phyloP scores from a whole-genome alignment of 2,888 invertebrate species.

The Drosophila glabriapex region DNA sequence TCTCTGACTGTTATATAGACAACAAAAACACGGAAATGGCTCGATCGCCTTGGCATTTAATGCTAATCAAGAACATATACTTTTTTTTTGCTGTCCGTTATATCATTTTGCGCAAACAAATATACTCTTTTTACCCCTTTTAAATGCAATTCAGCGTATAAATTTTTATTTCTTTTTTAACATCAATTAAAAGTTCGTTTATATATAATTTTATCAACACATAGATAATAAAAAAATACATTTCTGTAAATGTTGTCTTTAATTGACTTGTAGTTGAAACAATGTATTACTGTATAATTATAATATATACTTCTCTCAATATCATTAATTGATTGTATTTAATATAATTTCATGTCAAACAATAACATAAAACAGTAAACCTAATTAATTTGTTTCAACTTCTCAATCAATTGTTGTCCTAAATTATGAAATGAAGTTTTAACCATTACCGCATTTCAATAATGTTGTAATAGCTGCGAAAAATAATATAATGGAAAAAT shows the following conservation, averaged over 20 bases:
- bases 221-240: neutral
- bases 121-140: neutral
- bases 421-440: neutral
- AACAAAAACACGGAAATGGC: neutral
- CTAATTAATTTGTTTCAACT: too few relatives aligned
- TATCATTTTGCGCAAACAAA: neutral
- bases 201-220: neutral
- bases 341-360: neutral
- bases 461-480: slow-evolving; percentile 11
- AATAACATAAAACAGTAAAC: neutral
- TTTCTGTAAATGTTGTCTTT: neutral
- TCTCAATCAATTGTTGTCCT: neutral
- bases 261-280: neutral
- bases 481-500: slow-evolving; percentile 30
- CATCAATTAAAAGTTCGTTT: neutral
- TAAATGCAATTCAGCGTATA: neutral
- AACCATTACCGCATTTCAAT: neutral
- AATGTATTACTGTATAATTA: neutral
- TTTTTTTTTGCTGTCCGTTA: neutral
- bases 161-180: neutral
- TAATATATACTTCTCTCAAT: neutral
- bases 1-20: neutral
- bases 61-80: neutral
- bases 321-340: neutral
- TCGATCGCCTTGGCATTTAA: neutral